A percentile compares a stretch with the other conserved stretches of the same genome.
These are phyloP conservation scores for Phylloscopus trochiloides DNA, from an alignment of 2,113 vertebrate genomes.

Conservation along the genomic window DNA sequence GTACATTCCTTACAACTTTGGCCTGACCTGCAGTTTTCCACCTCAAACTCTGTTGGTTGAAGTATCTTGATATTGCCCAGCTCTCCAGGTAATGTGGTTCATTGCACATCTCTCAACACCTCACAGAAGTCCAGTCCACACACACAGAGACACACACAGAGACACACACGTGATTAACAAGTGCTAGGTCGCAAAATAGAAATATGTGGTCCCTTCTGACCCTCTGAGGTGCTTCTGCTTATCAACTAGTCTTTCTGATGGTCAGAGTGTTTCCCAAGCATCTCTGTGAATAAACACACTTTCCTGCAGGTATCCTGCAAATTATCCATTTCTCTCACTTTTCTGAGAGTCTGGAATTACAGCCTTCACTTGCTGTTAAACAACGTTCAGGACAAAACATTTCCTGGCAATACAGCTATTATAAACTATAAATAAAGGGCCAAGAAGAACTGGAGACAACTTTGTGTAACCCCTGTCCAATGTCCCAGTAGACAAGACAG, in stretches of 20 bases:
- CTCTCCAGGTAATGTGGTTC: neutral
- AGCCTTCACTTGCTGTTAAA: neutral
- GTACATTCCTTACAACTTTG: neutral
- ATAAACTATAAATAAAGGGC: neutral
- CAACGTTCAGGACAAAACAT: neutral
- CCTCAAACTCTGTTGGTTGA: neutral
- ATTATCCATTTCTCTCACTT: slow-evolving; percentile 39
- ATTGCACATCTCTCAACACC: neutral
- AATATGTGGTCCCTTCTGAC: neutral
- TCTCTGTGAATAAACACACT: neutral
- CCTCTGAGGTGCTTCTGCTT: neutral
- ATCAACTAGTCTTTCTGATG: neutral
- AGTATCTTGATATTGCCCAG: neutral
- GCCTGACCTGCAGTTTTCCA: neutral
- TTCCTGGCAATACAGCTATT: neutral
- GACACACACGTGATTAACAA: neutral
- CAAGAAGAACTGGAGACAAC: neutral
- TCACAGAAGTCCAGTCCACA: neutral
- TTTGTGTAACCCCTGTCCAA: neutral
- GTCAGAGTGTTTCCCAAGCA: neutral
- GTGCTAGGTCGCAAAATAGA: neutral
- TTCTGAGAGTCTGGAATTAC: slow-evolving; percentile 38
- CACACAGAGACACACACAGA: neutral
- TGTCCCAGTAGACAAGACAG: neutral
- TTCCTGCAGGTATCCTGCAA: slow-evolving; percentile 51